Base-by-base conservation (phyloP, 2,797 vertebrate genomes). In the Acipenser ruthenus region DNA sequence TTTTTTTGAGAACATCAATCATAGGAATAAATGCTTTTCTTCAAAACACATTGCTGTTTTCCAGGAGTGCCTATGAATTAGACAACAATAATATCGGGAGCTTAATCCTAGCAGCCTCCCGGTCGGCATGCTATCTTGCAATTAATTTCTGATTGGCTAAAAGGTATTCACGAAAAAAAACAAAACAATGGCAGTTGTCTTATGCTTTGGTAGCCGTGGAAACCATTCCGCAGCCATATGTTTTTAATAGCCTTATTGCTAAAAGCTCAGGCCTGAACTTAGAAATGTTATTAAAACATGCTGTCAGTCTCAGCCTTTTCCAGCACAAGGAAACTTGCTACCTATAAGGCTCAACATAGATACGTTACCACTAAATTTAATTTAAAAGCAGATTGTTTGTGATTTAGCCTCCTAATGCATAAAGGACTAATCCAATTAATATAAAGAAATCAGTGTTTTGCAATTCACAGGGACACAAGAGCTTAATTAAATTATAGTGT, bases 21-120 rank as follows among this genome's bases (percentile, higher is more conserved):
- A 67, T 62, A 70, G 77, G 79, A 80, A 81, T 73, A 85, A 84
- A 84, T 75, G 79, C 69, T 69, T 67, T 73, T 80, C 77, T 82
- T 75, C 58, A 74, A 72, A 82, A 80, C 79, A 69, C 73, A 82
- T 63, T 11, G 79, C 81, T 88, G 87, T 88, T 83, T 87, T 72
- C 78, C 7, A 37, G 48, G 60, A 71, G 67, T 60, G 58, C 50
- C 10, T 64, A n/a, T 72, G 67, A 71, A 86, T 81, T 87, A 85
- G 85, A 87, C 87, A 76, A 67, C 72, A 75, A 79, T 78, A 78
- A 80, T 78, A 51, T 68, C 77, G 78, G 52, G 49, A 63, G 71
- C 65, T 73, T 72, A 60, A 71, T 53, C 77, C 73, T 86, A 88
- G 86, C 86, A 89, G 87, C 82, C 78, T 84, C 78, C 74, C 68